Percentiles rank a stretch among this genome's conserved stretches.
phyloP scores from a whole-genome alignment of 2,797 vertebrate species.

The Falco peregrinus region DNA sequence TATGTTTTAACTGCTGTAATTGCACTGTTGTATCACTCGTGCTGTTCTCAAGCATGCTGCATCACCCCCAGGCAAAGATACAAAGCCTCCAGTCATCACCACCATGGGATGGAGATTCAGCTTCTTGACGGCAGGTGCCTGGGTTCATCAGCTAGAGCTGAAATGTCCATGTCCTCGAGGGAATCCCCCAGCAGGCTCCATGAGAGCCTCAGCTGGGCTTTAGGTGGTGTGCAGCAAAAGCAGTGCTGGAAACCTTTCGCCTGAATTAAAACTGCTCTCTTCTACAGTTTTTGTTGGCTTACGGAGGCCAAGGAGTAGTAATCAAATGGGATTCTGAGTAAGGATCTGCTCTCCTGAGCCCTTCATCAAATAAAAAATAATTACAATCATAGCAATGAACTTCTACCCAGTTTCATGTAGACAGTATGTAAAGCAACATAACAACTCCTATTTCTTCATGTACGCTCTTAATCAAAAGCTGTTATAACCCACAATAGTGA shows the following conservation, averaged over 20 bases:
- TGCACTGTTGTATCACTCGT: neutral
- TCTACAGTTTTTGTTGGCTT: neutral
- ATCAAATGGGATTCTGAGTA: neutral
- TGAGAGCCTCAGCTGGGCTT: neutral
- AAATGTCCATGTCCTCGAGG: neutral
- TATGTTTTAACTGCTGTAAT: neutral
- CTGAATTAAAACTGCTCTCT: neutral
- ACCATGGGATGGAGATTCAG: neutral
- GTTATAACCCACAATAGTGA: neutral
- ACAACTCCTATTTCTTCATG: neutral
- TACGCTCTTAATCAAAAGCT: neutral
- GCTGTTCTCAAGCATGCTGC: neutral
- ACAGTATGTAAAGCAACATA: neutral
- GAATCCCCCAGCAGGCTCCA: neutral
- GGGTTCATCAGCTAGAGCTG: neutral
- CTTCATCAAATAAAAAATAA: neutral
- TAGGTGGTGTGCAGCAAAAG: neutral
- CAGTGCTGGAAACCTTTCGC: neutral
- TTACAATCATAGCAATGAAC: neutral
- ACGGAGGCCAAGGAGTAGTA: neutral
- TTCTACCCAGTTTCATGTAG: neutral
- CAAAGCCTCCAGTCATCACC: accelerated
- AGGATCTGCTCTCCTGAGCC: neutral
- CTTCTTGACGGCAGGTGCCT: neutral
- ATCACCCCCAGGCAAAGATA: neutral